Base-by-base conservation (phyloP, 2,113 vertebrate species). In the Hemibagrus wyckioides region DNA sequence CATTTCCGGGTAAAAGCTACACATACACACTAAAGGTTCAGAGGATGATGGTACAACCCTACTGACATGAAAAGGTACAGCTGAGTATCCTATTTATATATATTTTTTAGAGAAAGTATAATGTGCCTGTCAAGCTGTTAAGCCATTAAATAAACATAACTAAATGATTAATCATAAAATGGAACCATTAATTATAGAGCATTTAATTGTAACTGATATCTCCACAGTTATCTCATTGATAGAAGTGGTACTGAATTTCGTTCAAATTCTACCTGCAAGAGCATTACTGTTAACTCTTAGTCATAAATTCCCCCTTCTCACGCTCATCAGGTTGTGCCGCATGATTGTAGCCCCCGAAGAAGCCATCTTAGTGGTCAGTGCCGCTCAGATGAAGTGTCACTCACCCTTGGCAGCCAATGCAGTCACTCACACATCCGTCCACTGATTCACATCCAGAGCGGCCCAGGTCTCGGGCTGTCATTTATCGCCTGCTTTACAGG, bases 271-370 rank as follows among this genome's bases (percentile, higher is more conserved):
- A 41, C 11, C 25, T 41, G 48, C 25, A 6, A 52, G 9, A 17
- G 44, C 48, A 33, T 79, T 79, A 79, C 75, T 28, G 52, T 80
- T 80, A 80, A 36, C 79, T 25, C 54, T 57, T 39, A 77, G 17
- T 73, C 52, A 57, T 86, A 73, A 86, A 86, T 57, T 52, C 44
- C 57, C 73, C 84, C 30, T 19, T 65, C 44, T 86, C 23, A 41
- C 52, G 6, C 85, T n/a, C n/a, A 21, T 30, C 75, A 41, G 23
- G 48, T 8, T 25, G 48, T 65, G 23, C 23, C 9, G 1, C 33
- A 76, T 75, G 61, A 8, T 83, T 52, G 19, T 39, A 85, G 57
- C 30, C 25, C n/a, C 39, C 61, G 57, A n/a, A 76, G 28, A 44
- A 61, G 83, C 71, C 84, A 39, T 71, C 50, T 73, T 11, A 80